Conservation (phyloP, 2,797 vertebrate species). For the Emys orbicularis region DNA sequence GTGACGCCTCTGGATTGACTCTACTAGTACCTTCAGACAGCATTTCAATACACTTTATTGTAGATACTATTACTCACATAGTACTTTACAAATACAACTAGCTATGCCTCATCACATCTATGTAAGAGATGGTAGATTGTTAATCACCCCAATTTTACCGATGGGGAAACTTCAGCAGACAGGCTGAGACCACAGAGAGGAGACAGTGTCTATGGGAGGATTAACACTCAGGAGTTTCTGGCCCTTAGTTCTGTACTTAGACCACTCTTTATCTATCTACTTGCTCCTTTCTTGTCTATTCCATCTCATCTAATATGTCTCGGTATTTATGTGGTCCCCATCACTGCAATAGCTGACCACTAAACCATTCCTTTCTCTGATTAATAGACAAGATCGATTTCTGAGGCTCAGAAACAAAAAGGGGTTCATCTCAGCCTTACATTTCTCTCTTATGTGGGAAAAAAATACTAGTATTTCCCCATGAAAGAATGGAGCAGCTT, state of each 20-base stretch:
- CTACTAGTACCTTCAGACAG: background rate
- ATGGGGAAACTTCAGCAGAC: background rate
- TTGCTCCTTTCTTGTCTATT: background rate
- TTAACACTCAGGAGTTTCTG: background rate
- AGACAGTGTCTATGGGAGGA: background rate
- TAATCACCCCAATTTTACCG: background rate
- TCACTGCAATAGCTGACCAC: background rate
- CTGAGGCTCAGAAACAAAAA: background rate
- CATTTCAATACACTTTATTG: background rate
- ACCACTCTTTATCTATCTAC: background rate
- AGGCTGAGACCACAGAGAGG: background rate
- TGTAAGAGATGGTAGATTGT: background rate
- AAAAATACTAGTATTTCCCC: background rate
- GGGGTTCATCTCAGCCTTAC: background rate
- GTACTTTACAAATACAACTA: background rate
- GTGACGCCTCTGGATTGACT: background rate
- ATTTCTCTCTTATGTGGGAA: background rate
- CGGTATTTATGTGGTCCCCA: background rate
- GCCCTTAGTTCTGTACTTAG: background rate
- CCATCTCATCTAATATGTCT: background rate
- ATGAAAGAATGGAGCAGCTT: background rate
- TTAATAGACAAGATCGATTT: background rate
- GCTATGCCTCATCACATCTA: background rate
- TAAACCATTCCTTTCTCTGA: background rate
- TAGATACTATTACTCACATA: background rate